Evolutionary conservation across 2,888 invertebrate genomes (phyloP).

Genomic region (Troglohyphantes excavatus): DNA sequence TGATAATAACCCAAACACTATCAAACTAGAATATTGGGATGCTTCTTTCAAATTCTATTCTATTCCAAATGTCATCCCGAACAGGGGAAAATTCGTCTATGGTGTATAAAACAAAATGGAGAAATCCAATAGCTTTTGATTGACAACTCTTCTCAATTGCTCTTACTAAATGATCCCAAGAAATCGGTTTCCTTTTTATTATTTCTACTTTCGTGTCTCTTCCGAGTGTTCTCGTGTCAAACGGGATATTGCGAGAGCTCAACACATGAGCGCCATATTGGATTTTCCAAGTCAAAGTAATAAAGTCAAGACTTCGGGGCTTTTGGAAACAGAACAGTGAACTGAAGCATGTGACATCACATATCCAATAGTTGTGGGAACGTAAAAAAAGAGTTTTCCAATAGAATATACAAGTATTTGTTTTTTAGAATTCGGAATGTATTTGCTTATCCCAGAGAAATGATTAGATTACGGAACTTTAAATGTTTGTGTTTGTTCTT

Average conservation of each 20-base stretch:
- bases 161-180: no score
- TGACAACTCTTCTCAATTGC: not conserved
- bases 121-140: not conserved
- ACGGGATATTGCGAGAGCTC: conserved; percentile 16
- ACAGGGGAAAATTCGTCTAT: no score
- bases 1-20: no score
- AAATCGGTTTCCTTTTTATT: no score
- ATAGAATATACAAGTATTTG: not conserved
- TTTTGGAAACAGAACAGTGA: not conserved
- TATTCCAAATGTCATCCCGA: no score
- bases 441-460: not conserved
- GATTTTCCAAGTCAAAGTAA: conserved; percentile 27
- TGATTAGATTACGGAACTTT: not conserved
- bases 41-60: no score
- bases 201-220: conserved; percentile 11
- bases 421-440: not conserved
- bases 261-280: not conserved
- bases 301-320: conserved; percentile 34
- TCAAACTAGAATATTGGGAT: no score
- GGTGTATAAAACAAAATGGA: not conserved
- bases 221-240: conserved; percentile 3
- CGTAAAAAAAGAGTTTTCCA: not conserved
- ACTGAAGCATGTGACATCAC: not conserved
- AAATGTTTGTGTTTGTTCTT: conserved; percentile 1
- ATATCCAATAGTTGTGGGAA: not conserved